A percentile compares a stretch with the other conserved stretches of the same genome.
Conservation (phyloP, 2,113 vertebrate genomes). For the Chaetura pelagica region DNA sequence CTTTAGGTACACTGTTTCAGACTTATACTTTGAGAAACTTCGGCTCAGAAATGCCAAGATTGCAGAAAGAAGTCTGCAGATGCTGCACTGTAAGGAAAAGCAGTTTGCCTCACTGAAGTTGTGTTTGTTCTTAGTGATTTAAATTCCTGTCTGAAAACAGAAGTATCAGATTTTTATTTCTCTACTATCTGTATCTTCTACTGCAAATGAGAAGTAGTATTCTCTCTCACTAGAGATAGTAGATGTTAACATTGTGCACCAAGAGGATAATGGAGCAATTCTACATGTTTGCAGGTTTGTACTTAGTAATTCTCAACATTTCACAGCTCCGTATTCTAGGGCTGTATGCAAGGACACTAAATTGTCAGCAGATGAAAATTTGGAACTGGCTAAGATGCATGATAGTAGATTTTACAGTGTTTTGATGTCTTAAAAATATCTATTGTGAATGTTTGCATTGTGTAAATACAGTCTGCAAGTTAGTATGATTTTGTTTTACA, state of each 20-base stretch:
- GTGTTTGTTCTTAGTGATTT: not conserved
- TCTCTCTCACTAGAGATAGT: not conserved
- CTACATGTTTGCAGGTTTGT: not conserved
- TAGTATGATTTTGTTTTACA: not conserved
- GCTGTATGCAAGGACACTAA: not conserved
- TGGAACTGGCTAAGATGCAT: not conserved
- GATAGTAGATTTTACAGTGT: not conserved
- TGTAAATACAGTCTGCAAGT: not conserved
- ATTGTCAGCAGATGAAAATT: not conserved
- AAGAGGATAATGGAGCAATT: not conserved
- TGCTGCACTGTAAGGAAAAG: not conserved
- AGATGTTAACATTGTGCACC: not conserved
- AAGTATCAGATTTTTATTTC: not conserved
- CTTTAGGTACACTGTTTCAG: not conserved
- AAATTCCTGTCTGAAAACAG: not conserved
- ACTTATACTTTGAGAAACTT: constrained; percentile 29
- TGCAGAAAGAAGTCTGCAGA: not conserved
- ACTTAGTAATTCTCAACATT: not conserved
- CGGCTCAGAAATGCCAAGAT: constrained; percentile 7
- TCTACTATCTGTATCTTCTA: not conserved
- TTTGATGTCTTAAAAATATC: not conserved
- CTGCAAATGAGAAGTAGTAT: not conserved
- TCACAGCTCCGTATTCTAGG: not conserved
- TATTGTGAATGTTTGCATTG: not conserved
- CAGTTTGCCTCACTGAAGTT: not conserved